A percentile compares a stretch with the other conserved stretches of the same genome.
Evolutionary conservation across 1,140 invertebrate species (phyloP).

Genomic region (Fopius arisanus): DNA sequence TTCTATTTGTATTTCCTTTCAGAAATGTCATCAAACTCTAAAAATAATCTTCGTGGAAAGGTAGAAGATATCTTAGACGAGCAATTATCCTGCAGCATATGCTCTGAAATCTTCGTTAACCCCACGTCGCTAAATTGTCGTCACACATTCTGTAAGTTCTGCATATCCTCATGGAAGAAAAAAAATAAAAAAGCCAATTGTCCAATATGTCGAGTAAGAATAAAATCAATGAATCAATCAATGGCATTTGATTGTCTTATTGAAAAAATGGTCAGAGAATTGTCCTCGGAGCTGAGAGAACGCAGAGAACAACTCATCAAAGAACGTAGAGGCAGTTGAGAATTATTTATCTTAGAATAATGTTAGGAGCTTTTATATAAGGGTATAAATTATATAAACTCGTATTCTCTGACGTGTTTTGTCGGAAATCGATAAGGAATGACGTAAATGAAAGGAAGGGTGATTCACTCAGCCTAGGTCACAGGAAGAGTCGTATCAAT

Average conservation of each 20-base stretch:
- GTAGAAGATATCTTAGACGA: slow-evolving; percentile 75
- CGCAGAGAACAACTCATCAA: slow-evolving; percentile 63
- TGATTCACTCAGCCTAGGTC: slow-evolving; percentile 18
- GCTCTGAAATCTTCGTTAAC: slow-evolving; percentile 78
- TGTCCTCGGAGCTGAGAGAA: slow-evolving; percentile 64
- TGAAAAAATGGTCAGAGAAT: slow-evolving; percentile 71
- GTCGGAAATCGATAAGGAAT: slow-evolving; percentile 23
- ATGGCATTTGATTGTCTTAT: slow-evolving; percentile 70
- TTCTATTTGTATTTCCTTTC: too few species aligned
- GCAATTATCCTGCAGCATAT: slow-evolving; percentile 81
- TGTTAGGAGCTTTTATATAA: background rate
- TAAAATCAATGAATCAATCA: slow-evolving; percentile 65
- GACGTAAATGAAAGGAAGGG: slow-evolving; percentile 27
- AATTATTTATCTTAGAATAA: background rate
- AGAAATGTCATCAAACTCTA: slow-evolving; percentile 36
- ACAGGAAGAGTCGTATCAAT: slow-evolving; percentile 3
- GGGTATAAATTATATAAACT: background rate
- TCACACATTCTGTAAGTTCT: slow-evolving; percentile 80
- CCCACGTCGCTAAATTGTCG: slow-evolving; percentile 78
- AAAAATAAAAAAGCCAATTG: slow-evolving; percentile 77
- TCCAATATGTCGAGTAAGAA: slow-evolving; percentile 72
- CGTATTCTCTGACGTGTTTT: background rate
- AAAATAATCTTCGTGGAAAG: slow-evolving; percentile 61
- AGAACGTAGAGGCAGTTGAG: slow-evolving; percentile 62
- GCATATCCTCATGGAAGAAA: slow-evolving; percentile 77